Evolutionary conservation across 92 coral and sea anemone species (phyloP).

Genomic region (Nematostella vectensis): DNA sequence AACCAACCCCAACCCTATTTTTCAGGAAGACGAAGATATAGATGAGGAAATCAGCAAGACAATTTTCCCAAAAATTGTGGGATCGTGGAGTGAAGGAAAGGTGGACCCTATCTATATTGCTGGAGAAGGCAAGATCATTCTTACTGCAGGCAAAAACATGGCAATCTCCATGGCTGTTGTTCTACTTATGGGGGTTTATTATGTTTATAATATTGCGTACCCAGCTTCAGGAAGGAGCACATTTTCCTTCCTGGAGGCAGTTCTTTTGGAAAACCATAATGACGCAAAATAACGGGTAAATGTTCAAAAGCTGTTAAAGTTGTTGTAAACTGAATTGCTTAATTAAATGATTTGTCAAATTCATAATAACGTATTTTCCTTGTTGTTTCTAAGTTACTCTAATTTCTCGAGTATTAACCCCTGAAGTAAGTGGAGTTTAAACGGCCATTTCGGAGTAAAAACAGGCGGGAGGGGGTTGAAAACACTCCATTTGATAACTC

Average conservation of each 20-base stretch:
- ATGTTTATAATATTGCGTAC: slow-evolving; percentile 21
- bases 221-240: slow-evolving; percentile 11
- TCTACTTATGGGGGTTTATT: slow-evolving; percentile 20
- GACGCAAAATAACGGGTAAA: slow-evolving; percentile 18
- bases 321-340: no score
- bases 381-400: no score
- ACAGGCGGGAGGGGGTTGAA: no score
- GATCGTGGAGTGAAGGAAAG: slow-evolving; percentile 11
- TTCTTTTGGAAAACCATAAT: slow-evolving; percentile 11
- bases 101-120: slow-evolving; percentile 33
- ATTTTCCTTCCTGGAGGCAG: slow-evolving; percentile 11
- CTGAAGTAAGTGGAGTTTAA: no score
- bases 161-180: slow-evolving; percentile 6
- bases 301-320: slow-evolving; percentile 13
- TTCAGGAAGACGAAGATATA: slow-evolving; percentile 17
- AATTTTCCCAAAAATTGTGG: slow-evolving; percentile 18
- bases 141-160: slow-evolving; percentile 5
- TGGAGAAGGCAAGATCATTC: slow-evolving; percentile 20
- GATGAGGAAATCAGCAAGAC: slow-evolving; percentile 17
- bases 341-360: no score
- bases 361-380: no score
- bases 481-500: no score
- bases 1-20: no score
- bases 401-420: no score
- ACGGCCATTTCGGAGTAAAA: no score